phyloP scores from a whole-genome alignment of 92 coral and sea anemone species.

The Micromussa lordhowensis region DNA sequence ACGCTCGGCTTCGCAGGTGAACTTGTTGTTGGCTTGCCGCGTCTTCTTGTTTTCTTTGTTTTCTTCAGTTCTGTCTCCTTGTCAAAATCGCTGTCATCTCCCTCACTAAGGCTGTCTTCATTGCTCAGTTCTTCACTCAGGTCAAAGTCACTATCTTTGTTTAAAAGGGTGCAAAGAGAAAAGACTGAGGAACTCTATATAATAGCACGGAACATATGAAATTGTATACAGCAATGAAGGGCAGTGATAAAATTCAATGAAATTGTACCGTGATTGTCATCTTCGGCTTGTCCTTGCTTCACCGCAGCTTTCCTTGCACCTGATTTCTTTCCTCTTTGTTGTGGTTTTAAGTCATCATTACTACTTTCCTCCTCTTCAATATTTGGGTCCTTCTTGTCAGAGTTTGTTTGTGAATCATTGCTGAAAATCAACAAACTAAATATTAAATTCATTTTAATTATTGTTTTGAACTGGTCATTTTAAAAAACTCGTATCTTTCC shows the following conservation, averaged over 20 bases:
- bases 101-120: slow-evolving; percentile 60
- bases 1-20: slow-evolving; percentile 70
- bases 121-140: slow-evolving; percentile 71
- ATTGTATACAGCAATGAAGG: no score
- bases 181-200: background rate
- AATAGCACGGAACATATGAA: no score
- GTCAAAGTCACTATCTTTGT: slow-evolving; percentile 80
- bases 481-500: background rate
- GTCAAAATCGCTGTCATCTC: slow-evolving; percentile 76
- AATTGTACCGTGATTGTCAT: slow-evolving; percentile 4
- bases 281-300: slow-evolving; percentile 33
- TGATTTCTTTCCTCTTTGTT: slow-evolving; percentile 18
- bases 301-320: background rate
- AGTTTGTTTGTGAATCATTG: slow-evolving; percentile 5
- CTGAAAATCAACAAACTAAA: background rate
- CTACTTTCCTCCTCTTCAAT: slow-evolving; percentile 56
- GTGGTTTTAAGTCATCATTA: slow-evolving; percentile 31
- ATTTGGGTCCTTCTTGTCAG: slow-evolving; percentile 13
- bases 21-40: slow-evolving; percentile 52
- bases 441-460: background rate
- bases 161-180: background rate
- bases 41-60: slow-evolving; percentile 37
- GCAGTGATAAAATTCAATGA: background rate
- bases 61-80: slow-evolving; percentile 48
- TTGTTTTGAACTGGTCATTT: background rate